Conservation (phyloP, 2,797 vertebrate species). For the Chromobotia macracanthus region DNA sequence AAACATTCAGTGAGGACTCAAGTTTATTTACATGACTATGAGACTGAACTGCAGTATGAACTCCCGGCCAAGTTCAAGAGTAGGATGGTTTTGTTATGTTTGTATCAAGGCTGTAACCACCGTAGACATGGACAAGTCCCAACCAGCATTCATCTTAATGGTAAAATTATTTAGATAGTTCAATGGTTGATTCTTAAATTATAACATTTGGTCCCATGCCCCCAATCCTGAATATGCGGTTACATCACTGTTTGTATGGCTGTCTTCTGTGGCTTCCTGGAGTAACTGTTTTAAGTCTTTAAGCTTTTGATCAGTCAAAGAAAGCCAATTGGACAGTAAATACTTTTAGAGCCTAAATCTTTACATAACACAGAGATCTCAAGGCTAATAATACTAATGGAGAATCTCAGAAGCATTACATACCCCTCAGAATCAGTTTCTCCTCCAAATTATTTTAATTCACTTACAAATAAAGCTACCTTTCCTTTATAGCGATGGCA, state of each 20-base stretch:
- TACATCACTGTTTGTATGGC: background rate
- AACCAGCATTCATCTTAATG: background rate
- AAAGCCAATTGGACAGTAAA: background rate
- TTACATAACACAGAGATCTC: background rate
- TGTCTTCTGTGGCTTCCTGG: background rate
- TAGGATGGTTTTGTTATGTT: constrained; percentile 5
- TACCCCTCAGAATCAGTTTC: background rate
- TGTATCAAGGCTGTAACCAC: background rate
- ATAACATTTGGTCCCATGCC: background rate
- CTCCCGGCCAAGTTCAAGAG: background rate
- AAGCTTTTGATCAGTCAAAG: background rate
- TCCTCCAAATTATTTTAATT: background rate
- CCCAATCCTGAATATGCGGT: background rate
- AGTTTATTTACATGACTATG: constrained; percentile 29
- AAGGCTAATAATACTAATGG: background rate
- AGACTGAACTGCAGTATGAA: constrained; percentile 23
- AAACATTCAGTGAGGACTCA: constrained; percentile 19
- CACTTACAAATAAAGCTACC: background rate
- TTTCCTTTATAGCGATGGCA: too few species aligned
- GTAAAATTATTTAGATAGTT: background rate
- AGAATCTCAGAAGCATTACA: background rate
- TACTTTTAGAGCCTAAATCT: background rate
- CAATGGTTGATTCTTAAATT: background rate
- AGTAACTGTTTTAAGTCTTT: background rate
- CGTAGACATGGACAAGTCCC: background rate